Conservation (phyloP, 2,797 vertebrate genomes). For the Dromococcyx pavoninus region DNA sequence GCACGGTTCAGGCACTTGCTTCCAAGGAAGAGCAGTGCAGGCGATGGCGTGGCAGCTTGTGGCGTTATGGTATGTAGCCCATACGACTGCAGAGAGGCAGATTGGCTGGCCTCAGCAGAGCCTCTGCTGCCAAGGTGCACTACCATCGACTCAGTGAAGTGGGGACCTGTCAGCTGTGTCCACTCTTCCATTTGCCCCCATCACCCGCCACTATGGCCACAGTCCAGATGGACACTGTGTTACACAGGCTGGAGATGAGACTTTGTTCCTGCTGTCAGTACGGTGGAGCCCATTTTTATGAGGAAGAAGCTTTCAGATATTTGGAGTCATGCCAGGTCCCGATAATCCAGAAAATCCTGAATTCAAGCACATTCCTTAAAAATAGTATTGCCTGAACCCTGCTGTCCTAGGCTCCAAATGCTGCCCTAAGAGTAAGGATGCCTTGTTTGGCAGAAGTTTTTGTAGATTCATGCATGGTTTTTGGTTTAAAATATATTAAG, state of each 20-base stretch:
- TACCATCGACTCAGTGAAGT: neutral
- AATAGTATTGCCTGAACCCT: neutral
- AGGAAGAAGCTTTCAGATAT: slow-evolving; percentile 48
- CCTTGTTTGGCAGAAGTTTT: neutral
- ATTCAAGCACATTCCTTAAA: neutral
- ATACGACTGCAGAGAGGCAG: slow-evolving; percentile 21
- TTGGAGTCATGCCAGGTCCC: slow-evolving; percentile 26
- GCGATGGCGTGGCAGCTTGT: neutral
- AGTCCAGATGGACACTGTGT: slow-evolving; percentile 25
- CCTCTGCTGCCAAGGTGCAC: neutral
- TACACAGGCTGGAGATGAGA: slow-evolving; percentile 15
- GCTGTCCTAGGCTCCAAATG: neutral
- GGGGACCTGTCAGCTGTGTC: neutral
- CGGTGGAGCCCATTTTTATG: slow-evolving; percentile 56
- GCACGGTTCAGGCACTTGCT: neutral
- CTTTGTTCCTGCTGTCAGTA: slow-evolving; percentile 41
- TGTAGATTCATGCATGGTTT: neutral
- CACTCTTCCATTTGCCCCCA: neutral
- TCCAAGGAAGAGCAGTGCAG: rapidly evolving
- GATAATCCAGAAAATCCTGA: slow-evolving; percentile 48
- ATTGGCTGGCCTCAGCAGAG: neutral
- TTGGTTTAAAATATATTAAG: slow-evolving; percentile 46
- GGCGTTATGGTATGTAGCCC: slow-evolving; percentile 41
- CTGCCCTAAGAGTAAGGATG: neutral
- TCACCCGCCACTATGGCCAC: neutral